These are phyloP conservation scores for Ptyas mucosa DNA, from an alignment of 2,113 vertebrate genomes.

Conservation along the genomic window DNA sequence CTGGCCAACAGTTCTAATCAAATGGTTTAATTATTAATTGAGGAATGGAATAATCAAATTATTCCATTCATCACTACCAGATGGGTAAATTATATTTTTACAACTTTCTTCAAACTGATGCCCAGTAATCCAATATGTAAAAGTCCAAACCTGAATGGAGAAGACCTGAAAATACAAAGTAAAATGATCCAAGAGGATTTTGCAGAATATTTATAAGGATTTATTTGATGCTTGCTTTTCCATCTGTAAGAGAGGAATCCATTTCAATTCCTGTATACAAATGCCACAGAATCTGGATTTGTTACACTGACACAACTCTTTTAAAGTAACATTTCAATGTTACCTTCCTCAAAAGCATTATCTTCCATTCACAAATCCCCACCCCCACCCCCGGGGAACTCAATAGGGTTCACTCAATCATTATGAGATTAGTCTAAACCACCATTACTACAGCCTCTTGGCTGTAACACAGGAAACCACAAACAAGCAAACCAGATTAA, in stretches of 20 bases:
- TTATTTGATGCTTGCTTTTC: not conserved
- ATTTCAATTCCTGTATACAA: not conserved
- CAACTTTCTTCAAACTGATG: not conserved
- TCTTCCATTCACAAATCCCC: not conserved
- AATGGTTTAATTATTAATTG: no score
- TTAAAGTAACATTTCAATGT: not conserved
- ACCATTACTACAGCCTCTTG: not conserved
- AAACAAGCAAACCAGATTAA: not conserved
- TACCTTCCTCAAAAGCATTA: not conserved
- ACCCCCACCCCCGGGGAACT: not conserved
- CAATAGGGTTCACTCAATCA: not conserved
- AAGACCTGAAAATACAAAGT: not conserved
- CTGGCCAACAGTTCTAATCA: not conserved
- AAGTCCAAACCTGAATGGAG: not conserved
- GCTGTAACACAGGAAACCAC: not conserved
- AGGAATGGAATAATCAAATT: no score
- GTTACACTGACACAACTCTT: not conserved
- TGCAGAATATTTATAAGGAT: not conserved
- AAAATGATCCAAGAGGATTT: not conserved
- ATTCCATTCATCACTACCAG: not conserved
- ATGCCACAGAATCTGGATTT: not conserved
- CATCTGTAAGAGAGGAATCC: not conserved
- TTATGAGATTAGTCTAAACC: not conserved
- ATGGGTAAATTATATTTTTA: not conserved
- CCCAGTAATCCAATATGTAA: not conserved